Base-by-base conservation (phyloP, 2,113 vertebrate genomes). In the Riparia riparia region DNA sequence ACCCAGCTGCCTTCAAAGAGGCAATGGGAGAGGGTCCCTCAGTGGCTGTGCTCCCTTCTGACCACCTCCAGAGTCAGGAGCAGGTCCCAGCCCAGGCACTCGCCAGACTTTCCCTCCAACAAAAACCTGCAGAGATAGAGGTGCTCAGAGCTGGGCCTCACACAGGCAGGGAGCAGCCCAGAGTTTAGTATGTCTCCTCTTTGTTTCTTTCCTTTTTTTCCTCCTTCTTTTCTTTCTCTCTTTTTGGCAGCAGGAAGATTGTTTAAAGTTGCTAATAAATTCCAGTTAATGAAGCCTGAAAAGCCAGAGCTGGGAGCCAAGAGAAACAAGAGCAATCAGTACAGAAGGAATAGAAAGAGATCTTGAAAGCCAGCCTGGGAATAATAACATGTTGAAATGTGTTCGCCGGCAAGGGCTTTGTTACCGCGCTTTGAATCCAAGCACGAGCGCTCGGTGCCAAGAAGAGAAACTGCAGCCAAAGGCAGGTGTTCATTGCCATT, bases 191-290 rank as follows among this genome's bases (percentile, higher is more conserved):
- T 44, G 39, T 39, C 85, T 95, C 82, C 58, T 69, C 80, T 92
- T 90, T 90, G 66, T 86, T 92, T 70, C 90, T 90, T 84, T 69
- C 44, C 66, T 37, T 44, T 37, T 17, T 58, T 47, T 32, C 28
- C 37, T 26, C 8, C 14, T 60, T 56, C 31, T 73, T 89, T 73
- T 51, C 54, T 87, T 82, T 91, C 73, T 77, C 26, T 70, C 47
- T 81, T 92, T 83, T 85, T 95, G 90, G 90, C 93, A 86, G 68
- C 69, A 57, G 86, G 84, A 85, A 95, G 91, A 58, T 82, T 94
- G 95, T 96, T 97, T 97, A 96, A 97, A 96, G 92, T 90, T 95
- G 93, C 93, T 97, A 96, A 96, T 97, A 97, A 96, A 97, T 96
- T 94, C 93, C 92, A 96, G 92, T 96, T 97, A 96, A 96, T 96